phyloP scores from a whole-genome alignment of 2,797 vertebrate genomes.

The Pantherophis vulpinus region DNA sequence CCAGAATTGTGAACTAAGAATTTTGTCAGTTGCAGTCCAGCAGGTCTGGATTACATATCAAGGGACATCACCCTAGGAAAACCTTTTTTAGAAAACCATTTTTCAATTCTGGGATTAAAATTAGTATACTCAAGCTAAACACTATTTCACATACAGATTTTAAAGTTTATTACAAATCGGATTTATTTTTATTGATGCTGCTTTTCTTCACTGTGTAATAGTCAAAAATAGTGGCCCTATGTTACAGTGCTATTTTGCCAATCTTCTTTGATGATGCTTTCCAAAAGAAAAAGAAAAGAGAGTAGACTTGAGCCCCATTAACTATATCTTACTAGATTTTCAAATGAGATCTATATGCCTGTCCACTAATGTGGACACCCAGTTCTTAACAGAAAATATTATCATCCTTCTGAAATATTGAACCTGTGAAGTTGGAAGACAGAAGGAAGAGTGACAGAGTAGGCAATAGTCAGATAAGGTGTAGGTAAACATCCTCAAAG shows the following conservation, averaged over 20 bases:
- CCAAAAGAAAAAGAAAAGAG: fast-evolving
- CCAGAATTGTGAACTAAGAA: neutral
- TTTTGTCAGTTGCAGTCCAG: neutral
- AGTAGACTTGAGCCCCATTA: neutral
- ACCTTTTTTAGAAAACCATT: neutral
- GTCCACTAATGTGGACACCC: neutral
- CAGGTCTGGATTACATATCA: neutral
- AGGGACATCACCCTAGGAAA: neutral
- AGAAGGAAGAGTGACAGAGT: neutral
- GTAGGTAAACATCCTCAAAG: neutral
- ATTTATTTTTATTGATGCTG: too few species aligned
- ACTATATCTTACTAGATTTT: neutral
- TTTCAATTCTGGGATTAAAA: neutral
- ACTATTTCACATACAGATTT: neutral
- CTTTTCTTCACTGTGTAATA: neutral
- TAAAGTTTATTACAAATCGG: neutral
- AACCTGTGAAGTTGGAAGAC: neutral
- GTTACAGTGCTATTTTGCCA: neutral
- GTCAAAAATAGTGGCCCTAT: neutral
- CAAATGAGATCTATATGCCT: neutral
- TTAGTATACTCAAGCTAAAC: neutral
- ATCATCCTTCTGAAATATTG: neutral
- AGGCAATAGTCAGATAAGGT: neutral
- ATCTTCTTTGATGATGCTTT: neutral
- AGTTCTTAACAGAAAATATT: neutral